Evolutionary conservation across 2,113 vertebrate species (phyloP).

Genomic region (Rhodinocichla rosea): DNA sequence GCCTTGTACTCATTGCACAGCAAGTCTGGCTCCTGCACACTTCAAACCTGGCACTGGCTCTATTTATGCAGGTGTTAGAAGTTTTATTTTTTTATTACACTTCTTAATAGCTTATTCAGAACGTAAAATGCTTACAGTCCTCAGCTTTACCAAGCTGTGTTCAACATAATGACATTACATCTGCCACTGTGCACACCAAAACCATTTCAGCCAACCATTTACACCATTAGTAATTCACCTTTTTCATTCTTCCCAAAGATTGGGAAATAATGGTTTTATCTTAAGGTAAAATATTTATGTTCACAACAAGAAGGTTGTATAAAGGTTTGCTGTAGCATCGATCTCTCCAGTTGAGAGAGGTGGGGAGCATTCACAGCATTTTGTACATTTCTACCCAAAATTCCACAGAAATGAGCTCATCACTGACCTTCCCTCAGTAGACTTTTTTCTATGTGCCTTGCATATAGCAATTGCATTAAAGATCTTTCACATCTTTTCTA

Average conservation of each 20-base stretch:
- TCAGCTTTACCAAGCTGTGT: not conserved
- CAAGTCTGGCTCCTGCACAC: not conserved
- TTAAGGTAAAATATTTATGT: not conserved
- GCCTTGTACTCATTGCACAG: not conserved
- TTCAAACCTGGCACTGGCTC: not conserved
- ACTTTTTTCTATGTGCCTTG: not conserved
- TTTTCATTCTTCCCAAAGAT: not conserved
- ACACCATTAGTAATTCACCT: not conserved
- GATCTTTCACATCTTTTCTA: not conserved
- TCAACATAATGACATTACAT: not conserved
- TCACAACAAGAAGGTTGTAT: not conserved
- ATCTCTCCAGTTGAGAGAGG: not conserved
- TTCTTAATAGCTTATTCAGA: not conserved
- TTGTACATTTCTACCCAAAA: not conserved
- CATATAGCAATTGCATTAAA: not conserved
- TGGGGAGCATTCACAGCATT: not conserved
- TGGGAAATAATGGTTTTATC: not conserved
- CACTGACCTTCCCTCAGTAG: not conserved
- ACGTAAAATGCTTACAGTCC: not conserved
- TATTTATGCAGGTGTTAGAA: slow-evolving; percentile 35
- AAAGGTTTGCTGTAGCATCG: not conserved
- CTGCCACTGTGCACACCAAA: not conserved
- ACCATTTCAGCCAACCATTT: not conserved
- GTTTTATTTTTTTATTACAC: not conserved
- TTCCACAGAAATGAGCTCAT: not conserved